Conservation (phyloP, 2,113 vertebrate genomes). For the Zosterops japonicus region DNA sequence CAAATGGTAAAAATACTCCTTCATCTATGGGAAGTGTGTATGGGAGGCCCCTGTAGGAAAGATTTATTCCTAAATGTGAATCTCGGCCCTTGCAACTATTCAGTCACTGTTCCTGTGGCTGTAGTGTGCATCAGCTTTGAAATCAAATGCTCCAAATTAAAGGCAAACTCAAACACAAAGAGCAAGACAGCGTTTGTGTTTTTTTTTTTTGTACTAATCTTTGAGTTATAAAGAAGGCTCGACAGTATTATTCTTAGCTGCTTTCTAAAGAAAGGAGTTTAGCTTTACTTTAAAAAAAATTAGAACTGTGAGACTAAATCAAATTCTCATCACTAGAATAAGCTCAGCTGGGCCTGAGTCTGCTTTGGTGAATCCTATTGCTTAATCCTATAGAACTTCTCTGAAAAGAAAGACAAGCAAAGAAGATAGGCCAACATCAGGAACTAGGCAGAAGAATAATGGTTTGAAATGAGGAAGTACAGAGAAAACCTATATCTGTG, state of each 20-base stretch:
- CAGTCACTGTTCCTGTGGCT: not conserved
- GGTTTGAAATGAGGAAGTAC: not conserved
- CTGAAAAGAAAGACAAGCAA: not conserved
- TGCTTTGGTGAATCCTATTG: not conserved
- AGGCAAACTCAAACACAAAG: not conserved
- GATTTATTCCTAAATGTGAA: constrained; percentile 47
- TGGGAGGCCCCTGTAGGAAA: not conserved
- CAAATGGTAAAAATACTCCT: constrained; percentile 38
- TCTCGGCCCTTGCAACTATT: not conserved
- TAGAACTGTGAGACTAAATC: not conserved
- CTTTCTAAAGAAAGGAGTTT: not conserved
- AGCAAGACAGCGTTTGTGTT: not conserved
- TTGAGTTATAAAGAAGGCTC: not conserved
- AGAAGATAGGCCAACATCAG: not conserved
- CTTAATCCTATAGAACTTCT: not conserved
- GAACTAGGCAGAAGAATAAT: not conserved
- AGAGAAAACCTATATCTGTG: not conserved
- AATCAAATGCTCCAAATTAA: not conserved
- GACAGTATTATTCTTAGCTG: not conserved
- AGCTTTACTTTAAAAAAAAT: not conserved
- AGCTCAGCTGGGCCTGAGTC: not conserved
- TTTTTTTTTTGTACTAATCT: not conserved
- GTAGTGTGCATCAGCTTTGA: not conserved
- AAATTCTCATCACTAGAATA: not conserved
- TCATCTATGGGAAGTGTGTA: constrained; percentile 15